Base-by-base conservation (phyloP, 2,113 vertebrate species). In the Chamaea fasciata region DNA sequence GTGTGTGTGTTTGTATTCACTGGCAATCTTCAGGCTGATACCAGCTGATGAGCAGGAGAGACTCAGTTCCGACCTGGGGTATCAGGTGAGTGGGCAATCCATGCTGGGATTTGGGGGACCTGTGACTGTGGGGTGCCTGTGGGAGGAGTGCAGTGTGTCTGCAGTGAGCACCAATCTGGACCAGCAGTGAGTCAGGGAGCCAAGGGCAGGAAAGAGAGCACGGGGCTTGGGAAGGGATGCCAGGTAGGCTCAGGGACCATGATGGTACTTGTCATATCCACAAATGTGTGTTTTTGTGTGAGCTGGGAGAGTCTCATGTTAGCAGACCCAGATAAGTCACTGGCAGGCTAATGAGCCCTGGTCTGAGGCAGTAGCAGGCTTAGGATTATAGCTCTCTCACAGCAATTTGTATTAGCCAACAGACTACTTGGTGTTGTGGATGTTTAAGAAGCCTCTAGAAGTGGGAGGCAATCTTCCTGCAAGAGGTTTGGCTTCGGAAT, bases 51-150 rank as follows among this genome's bases (percentile, higher is more conserved):
- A 60, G 47, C 16, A 49, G 5, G 11, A 22, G 17, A 42, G 15
- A 15, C 75, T 81, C 44, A 30, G 6, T 15, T 53, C 50, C 0
- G 0, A 37, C 11, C 46, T 80, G 22, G 9, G 1, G 2, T 62
- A 23, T 46, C 7, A 13, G 15, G 4, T 31, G 41, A 35, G 6
- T 13, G 10, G 20, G 47, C 11, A 15, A 27, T 18, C 18, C 28
- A 17, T 33, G 22, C 18, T 47, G 69, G 23, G 33, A 19, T 41
- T 7, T 74, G 50, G n/a, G 17, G 12, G 8, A 68, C 11, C 12
- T 1, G 0, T 1, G 1, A 41, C 30, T 11, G 3, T 44, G 39
- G 26, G 2, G 1, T 80, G 20, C 21, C 33, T 83, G 14, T 30
- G 21, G 15, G 24, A 15, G 3, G 5, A 63, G 15, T 69, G 9